phyloP scores from a whole-genome alignment of 37 sponge, comb jelly and placozoan genomes.

The Lycopodina hypogea region DNA sequence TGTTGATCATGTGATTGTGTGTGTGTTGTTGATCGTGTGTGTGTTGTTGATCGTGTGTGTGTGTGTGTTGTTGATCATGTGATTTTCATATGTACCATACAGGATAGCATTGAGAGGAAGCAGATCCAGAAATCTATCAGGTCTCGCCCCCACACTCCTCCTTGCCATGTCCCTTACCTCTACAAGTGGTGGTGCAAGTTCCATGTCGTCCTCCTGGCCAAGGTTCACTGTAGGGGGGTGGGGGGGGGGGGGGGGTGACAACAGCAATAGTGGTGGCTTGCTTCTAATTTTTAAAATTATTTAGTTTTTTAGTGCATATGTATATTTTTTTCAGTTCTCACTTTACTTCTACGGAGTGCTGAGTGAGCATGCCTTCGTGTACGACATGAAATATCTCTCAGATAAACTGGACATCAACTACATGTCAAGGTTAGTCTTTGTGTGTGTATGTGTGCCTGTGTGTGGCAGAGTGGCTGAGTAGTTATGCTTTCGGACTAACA shows the following conservation, averaged over 20 bases:
- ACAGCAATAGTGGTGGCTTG: background rate
- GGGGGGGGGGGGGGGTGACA: background rate
- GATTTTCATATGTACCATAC: no score
- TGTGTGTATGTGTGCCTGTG: no score
- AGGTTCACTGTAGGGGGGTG: constrained; percentile 8
- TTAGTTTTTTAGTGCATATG: background rate
- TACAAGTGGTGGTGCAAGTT: constrained; percentile 63
- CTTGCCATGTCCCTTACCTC: constrained; percentile 39
- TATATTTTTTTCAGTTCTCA: constrained; percentile 32
- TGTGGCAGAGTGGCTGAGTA: no score
- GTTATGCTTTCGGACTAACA: no score
- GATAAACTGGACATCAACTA: constrained; percentile 51
- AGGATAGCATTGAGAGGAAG: constrained; percentile 11
- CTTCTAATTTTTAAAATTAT: no score
- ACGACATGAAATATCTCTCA: constrained; percentile 52
- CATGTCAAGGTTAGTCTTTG: constrained; percentile 3
- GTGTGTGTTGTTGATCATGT: no score
- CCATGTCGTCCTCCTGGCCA: constrained; percentile 41
- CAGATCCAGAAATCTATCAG: constrained; percentile 19
- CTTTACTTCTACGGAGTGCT: constrained; percentile 53
- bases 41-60: no score
- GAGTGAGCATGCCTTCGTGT: constrained; percentile 40
- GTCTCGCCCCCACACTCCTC: constrained; percentile 14
- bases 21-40: no score
- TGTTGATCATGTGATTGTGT: no score